Percentiles rank a stretch among this genome's conserved stretches.
Conservation (phyloP, 2,888 invertebrate genomes). For the Eupithecia vulgata region DNA sequence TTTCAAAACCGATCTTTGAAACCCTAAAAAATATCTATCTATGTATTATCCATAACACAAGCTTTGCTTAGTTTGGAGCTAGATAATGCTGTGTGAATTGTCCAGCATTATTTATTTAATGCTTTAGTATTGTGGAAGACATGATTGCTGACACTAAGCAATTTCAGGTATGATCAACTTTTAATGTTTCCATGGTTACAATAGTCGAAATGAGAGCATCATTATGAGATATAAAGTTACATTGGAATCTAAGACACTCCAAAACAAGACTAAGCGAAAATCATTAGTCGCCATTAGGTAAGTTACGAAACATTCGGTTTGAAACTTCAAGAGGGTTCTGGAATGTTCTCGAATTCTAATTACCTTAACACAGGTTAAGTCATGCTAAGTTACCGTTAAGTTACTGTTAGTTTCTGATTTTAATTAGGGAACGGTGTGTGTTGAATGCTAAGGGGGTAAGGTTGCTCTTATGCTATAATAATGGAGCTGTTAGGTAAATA, state of each 20-base stretch:
- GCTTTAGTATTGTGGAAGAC: no score
- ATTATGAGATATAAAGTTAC: not conserved
- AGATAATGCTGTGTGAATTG: no score
- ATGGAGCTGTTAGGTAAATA: no score
- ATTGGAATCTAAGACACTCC: conserved; percentile 1
- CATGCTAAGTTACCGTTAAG: conserved; percentile 37
- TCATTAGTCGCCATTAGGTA: conserved; percentile 14
- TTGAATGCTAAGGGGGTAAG: not conserved
- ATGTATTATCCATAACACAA: no score
- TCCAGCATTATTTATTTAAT: no score
- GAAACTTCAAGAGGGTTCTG: conserved; percentile 10
- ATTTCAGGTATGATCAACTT: no score
- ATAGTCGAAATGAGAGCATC: not conserved
- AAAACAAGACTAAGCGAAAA: not conserved
- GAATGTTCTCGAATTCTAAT: conserved; percentile 33
- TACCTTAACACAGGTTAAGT: conserved; percentile 37
- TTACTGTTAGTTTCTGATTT: conserved; percentile 35
- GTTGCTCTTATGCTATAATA: not conserved
- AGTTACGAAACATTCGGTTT: conserved; percentile 13
- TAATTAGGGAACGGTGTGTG: conserved; percentile 39
- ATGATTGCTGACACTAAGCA: no score
- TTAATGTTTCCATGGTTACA: not conserved
- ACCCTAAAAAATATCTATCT: no score
- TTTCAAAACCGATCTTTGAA: no score
- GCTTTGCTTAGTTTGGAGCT: no score